Conservation (phyloP, 2,797 vertebrate species). For the Buceros bicornis region DNA sequence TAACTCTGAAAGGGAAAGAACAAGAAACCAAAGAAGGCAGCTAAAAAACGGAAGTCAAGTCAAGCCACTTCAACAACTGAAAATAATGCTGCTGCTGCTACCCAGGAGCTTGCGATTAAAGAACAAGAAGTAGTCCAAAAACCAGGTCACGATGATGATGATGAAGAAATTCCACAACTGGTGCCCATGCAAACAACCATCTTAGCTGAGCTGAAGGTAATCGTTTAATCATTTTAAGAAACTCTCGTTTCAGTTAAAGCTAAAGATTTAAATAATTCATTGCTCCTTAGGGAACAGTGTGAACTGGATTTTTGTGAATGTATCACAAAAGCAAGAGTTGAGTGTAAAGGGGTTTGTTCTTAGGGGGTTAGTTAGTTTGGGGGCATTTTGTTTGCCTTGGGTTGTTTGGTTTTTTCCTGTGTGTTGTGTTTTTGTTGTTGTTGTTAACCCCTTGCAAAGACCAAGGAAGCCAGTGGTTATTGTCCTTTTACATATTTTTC, state of each 20-base stretch:
- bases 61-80: not conserved
- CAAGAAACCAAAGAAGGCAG: not conserved
- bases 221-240: not conserved
- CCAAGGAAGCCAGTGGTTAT: not conserved
- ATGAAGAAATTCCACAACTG: slow-evolving; percentile 78
- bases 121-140: not conserved
- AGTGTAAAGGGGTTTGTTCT: not conserved
- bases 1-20: slow-evolving; percentile 32
- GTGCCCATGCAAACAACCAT: slow-evolving; percentile 63
- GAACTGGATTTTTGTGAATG: not conserved
- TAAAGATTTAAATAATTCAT: not conserved
- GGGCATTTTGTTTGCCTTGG: not conserved
- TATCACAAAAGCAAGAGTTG: not conserved
- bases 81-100: not conserved
- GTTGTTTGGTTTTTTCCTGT: not conserved
- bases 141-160: not conserved
- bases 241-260: not conserved
- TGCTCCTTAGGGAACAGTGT: not conserved
- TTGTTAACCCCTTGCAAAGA: not conserved
- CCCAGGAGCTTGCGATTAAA: not conserved
- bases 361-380: not conserved
- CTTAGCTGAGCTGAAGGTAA: slow-evolving; percentile 55
- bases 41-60: not conserved
- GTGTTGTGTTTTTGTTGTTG: not conserved
- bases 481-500: not conserved